These are phyloP conservation scores for Mimumesa dahlbomi DNA, from an alignment of 2,888 invertebrate species.

Conservation along the genomic window DNA sequence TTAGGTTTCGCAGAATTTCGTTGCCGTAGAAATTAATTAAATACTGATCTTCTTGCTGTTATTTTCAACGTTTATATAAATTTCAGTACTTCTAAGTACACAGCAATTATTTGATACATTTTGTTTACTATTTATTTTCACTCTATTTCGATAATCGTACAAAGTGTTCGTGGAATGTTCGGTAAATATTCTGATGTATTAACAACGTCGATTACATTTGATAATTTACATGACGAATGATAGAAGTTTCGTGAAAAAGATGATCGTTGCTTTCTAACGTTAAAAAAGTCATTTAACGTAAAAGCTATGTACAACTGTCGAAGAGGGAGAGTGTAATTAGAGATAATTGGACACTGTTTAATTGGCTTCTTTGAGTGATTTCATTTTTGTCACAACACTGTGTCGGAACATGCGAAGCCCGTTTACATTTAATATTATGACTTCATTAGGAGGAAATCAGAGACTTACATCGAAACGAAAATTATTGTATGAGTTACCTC, in stretches of 20 bases:
- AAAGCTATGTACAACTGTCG: constrained; percentile 17
- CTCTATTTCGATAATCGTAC: background rate
- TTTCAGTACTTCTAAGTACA: no score
- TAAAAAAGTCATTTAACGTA: constrained; percentile 19
- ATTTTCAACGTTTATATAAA: no score
- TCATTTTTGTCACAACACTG: constrained; percentile 9
- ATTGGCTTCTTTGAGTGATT: constrained; percentile 42
- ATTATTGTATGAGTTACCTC: no score
- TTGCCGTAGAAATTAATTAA: no score
- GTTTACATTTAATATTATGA: constrained; percentile 5
- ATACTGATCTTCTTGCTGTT: no score
- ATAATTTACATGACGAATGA: constrained; percentile 41
- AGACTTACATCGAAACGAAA: no score
- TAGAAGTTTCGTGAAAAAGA: constrained; percentile 48
- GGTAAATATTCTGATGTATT: constrained; percentile 42
- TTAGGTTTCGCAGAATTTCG: no score
- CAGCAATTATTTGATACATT: no score
- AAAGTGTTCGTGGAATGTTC: constrained; percentile 24
- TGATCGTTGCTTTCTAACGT: constrained; percentile 41
- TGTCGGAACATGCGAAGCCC: background rate
- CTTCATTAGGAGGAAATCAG: constrained; percentile 12
- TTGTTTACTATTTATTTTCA: no score
- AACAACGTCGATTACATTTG: constrained; percentile 31
- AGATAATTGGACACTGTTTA: constrained; percentile 51
- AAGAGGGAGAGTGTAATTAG: constrained; percentile 41